A percentile compares a stretch with the other conserved stretches of the same genome.
Conservation (phyloP, 2,797 vertebrate species). For the Morelia viridis region DNA sequence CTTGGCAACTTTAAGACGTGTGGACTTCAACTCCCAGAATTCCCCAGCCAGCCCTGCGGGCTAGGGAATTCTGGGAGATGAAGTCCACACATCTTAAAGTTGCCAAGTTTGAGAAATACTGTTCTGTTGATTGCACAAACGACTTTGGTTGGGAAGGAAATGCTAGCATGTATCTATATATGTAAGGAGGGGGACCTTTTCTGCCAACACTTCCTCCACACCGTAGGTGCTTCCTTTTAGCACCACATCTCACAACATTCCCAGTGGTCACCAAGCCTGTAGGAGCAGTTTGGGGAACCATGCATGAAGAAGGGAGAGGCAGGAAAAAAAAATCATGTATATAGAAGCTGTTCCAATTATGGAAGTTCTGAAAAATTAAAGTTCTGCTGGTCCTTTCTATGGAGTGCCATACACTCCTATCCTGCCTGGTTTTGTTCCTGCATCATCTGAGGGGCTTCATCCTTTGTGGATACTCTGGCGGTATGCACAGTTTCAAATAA, state of each 20-base stretch:
- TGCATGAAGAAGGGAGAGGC: neutral
- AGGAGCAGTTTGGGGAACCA: too few relatives aligned
- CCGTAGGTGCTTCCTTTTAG: neutral
- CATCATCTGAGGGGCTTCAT: constrained; percentile 8
- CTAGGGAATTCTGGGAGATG: too few relatives aligned
- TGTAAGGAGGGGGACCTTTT: neutral
- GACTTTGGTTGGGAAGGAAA: constrained; percentile 9
- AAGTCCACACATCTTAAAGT: too few relatives aligned
- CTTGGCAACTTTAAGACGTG: neutral
- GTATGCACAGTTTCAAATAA: constrained; percentile 29
- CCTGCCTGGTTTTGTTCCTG: constrained; percentile 24
- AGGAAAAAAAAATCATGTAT: neutral
- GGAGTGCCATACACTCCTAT: neutral
- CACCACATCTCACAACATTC: neutral
- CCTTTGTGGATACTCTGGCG: constrained; percentile 39
- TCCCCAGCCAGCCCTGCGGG: neutral
- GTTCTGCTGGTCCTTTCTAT: constrained; percentile 53
- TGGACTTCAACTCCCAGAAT: neutral
- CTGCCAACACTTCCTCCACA: neutral
- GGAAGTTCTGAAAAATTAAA: neutral
- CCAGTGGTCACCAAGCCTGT: neutral
- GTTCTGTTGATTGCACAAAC: constrained; percentile 1
- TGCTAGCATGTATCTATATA: neutral
- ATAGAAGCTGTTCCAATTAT: neutral
- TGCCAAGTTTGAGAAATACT: too few relatives aligned